Conservation (phyloP, 2,113 vertebrate species). For the Motacilla alba region DNA sequence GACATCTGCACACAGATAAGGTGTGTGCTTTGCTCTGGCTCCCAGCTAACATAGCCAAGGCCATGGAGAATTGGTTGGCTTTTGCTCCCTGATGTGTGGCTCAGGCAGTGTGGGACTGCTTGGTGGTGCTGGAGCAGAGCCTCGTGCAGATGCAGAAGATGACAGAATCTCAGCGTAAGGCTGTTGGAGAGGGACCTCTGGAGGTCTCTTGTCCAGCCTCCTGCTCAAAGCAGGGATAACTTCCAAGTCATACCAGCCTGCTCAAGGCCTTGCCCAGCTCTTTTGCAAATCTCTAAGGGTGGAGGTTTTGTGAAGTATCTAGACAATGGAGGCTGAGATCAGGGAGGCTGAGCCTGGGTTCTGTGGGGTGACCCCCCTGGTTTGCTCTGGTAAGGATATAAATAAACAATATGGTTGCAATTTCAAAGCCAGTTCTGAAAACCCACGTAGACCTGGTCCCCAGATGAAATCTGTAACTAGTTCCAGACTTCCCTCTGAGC, state of each 20-base stretch:
- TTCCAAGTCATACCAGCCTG: background rate
- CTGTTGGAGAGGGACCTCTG: background rate
- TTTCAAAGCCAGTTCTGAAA: background rate
- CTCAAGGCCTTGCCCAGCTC: background rate
- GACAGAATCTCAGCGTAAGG: background rate
- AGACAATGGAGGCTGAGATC: background rate
- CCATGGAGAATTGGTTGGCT: background rate
- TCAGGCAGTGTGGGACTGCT: background rate
- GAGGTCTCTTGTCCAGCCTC: background rate
- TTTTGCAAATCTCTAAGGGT: background rate
- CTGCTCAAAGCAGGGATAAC: background rate
- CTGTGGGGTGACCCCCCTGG: background rate
- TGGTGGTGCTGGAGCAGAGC: background rate
- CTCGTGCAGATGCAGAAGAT: background rate
- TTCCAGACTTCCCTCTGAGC: background rate
- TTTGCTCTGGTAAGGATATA: background rate
- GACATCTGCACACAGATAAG: background rate
- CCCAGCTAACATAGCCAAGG: fast-evolving
- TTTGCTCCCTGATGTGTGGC: background rate
- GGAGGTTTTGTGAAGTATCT: background rate
- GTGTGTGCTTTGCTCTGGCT: background rate
- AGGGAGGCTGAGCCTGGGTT: background rate
- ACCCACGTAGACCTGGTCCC: background rate
- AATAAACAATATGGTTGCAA: background rate
- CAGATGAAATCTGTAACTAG: background rate